Conservation (phyloP, 2,888 invertebrate species). For the Elmis aenea region DNA sequence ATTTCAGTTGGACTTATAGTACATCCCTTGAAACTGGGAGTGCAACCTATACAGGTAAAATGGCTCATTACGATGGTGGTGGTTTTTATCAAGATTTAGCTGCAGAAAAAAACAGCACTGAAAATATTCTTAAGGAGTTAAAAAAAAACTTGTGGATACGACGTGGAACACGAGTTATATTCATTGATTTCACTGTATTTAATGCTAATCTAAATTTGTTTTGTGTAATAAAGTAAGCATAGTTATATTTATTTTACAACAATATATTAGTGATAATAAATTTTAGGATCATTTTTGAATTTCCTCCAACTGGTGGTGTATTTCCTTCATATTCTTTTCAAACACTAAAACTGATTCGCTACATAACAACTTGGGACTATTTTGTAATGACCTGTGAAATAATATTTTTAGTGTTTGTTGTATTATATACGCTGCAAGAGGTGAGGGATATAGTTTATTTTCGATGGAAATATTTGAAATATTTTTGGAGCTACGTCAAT, state of each 20-base stretch:
- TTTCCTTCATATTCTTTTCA: constrained; percentile 55
- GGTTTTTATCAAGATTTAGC: constrained; percentile 55
- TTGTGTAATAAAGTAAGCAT: constrained; percentile 55
- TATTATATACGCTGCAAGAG: constrained; percentile 58
- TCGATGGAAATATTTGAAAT: constrained; percentile 51
- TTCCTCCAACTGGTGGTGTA: constrained; percentile 68
- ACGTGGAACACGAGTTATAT: constrained; percentile 61
- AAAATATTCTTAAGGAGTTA: constrained; percentile 47
- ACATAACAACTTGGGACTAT: constrained; percentile 50
- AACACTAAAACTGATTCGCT: constrained; percentile 55
- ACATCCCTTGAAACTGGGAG: constrained; percentile 43
- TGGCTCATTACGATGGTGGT: constrained; percentile 52
- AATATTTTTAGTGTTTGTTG: constrained; percentile 52
- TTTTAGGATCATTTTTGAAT: constrained; percentile 60
- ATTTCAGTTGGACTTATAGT: constrained; percentile 46
- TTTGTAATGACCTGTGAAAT: constrained; percentile 52
- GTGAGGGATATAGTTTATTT: constrained; percentile 50
- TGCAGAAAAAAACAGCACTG: constrained; percentile 43
- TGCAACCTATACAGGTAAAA: constrained; percentile 46
- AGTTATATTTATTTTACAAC: no score
- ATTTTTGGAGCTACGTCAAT: constrained; percentile 64
- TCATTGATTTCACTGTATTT: constrained; percentile 68
- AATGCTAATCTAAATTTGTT: constrained; percentile 70
- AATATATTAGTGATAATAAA: no score
- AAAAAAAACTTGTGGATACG: constrained; percentile 60